phyloP scores from a whole-genome alignment of 2,113 vertebrate species.

The Phycodurus eques region DNA sequence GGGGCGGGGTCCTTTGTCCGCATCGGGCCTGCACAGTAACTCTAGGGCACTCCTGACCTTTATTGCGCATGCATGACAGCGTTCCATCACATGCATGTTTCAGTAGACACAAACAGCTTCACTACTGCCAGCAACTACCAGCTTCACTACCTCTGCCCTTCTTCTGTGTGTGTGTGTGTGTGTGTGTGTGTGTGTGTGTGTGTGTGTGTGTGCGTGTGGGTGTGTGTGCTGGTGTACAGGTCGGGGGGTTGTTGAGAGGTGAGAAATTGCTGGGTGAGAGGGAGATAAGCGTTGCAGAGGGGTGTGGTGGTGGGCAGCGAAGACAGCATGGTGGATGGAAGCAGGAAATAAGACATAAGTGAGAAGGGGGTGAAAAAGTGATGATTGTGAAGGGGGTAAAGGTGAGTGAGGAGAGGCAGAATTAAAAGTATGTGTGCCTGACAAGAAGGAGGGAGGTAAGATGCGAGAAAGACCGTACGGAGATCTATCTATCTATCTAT shows the following conservation, averaged over 20 bases:
- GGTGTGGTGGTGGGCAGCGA: slow-evolving; percentile 4
- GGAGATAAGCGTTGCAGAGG: slow-evolving; percentile 30
- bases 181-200: slow-evolving; percentile 23
- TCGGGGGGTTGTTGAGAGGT: slow-evolving; percentile 29
- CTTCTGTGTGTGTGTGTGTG: slow-evolving; percentile 1
- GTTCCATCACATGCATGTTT: no score
- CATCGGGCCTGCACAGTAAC: no score
- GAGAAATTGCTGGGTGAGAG: slow-evolving; percentile 41
- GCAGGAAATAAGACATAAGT: slow-evolving; percentile 26
- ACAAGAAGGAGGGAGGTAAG: neutral
- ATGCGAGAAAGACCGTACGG: slow-evolving; percentile 21
- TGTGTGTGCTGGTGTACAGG: slow-evolving; percentile 8
- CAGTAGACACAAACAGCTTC: no score
- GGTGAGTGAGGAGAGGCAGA: slow-evolving; percentile 13
- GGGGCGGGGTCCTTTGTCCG: no score
- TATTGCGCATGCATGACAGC: no score
- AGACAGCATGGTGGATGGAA: slow-evolving; percentile 37
- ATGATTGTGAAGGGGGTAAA: slow-evolving; percentile 15
- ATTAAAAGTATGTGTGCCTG: slow-evolving; percentile 16
- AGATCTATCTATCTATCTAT: slow-evolving; percentile 36
- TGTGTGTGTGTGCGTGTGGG: slow-evolving; percentile 26
- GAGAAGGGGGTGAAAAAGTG: slow-evolving; percentile 11
- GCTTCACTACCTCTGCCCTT: no score
- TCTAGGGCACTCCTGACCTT: no score
- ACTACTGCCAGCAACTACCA: no score